These are phyloP conservation scores for Drosophila paulistorum DNA, from an alignment of 1,140 invertebrate genomes.

Conservation along the genomic window DNA sequence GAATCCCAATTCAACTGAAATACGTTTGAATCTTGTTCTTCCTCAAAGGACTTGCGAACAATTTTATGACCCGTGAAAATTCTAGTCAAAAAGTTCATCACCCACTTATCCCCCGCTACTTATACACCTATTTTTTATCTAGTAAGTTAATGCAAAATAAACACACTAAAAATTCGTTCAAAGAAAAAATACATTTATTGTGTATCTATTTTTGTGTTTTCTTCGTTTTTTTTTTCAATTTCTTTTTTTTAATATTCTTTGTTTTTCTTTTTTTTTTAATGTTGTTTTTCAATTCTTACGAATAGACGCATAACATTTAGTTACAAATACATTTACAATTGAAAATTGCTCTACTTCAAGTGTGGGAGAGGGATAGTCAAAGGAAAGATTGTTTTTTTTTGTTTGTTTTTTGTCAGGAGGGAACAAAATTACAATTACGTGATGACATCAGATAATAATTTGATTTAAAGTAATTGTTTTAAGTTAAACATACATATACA, in stretches of 20 bases:
- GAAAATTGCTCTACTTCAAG: constrained; percentile 69
- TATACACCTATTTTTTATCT: no score
- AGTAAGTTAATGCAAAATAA: neutral
- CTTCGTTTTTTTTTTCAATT: constrained; percentile 41
- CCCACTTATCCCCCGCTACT: no score
- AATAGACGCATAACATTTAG: constrained; percentile 79
- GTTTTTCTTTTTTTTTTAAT: constrained; percentile 15
- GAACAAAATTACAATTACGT: constrained; percentile 56
- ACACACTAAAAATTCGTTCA: constrained; percentile 27
- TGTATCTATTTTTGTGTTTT: constrained; percentile 65
- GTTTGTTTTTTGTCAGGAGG: neutral
- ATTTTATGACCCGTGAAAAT: no score
- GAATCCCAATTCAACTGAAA: no score
- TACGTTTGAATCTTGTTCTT: no score
- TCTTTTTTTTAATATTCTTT: constrained; percentile 18
- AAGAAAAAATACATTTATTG: constrained; percentile 81
- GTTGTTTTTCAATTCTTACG: constrained; percentile 49
- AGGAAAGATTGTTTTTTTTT: neutral
- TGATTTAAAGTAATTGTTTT: constrained; percentile 55
- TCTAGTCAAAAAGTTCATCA: no score
- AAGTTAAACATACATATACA: constrained; percentile 62
- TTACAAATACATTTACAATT: constrained; percentile 81
- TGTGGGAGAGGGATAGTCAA: constrained; percentile 6
- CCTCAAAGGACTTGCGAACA: no score
- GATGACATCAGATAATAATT: constrained; percentile 36